Evolutionary conservation across 2,113 vertebrate species (phyloP).

Genomic region (Rallus limicola): DNA sequence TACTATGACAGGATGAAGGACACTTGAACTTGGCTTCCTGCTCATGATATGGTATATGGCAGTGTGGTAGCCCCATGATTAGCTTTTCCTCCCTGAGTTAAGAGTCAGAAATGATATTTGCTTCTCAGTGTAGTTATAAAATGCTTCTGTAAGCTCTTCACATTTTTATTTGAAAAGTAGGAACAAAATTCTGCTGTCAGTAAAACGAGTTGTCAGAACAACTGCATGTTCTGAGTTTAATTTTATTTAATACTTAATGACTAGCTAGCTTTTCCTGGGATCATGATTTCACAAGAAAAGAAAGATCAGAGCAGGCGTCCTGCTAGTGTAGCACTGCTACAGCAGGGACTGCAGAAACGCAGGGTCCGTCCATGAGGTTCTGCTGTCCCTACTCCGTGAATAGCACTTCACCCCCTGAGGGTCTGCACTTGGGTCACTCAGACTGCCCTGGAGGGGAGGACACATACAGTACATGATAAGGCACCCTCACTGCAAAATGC

Average conservation of each 20-base stretch:
- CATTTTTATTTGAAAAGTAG: background rate
- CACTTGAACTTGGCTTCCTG: background rate
- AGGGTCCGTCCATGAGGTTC: background rate
- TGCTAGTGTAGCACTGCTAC: slow-evolving; percentile 14
- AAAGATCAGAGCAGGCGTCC: slow-evolving; percentile 55
- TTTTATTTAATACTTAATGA: slow-evolving; percentile 58
- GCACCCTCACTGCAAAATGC: background rate
- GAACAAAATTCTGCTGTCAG: slow-evolving; percentile 30
- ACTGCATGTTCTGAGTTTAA: slow-evolving; percentile 45
- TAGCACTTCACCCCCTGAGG: background rate
- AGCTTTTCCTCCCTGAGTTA: background rate
- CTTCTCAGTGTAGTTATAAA: background rate
- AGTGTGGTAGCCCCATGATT: background rate
- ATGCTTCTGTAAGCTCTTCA: background rate
- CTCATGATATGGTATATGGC: background rate
- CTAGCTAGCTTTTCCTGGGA: slow-evolving; percentile 32
- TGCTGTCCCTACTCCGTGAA: background rate
- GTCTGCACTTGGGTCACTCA: background rate
- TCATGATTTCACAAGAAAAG: slow-evolving; percentile 32
- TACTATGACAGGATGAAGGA: background rate
- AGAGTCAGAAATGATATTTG: background rate
- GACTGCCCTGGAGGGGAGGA: background rate
- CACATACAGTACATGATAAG: background rate
- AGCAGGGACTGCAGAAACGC: background rate
- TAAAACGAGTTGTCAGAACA: slow-evolving; percentile 33